Base-by-base conservation (phyloP, 2,888 invertebrate genomes). In the Macrophya annulata region DNA sequence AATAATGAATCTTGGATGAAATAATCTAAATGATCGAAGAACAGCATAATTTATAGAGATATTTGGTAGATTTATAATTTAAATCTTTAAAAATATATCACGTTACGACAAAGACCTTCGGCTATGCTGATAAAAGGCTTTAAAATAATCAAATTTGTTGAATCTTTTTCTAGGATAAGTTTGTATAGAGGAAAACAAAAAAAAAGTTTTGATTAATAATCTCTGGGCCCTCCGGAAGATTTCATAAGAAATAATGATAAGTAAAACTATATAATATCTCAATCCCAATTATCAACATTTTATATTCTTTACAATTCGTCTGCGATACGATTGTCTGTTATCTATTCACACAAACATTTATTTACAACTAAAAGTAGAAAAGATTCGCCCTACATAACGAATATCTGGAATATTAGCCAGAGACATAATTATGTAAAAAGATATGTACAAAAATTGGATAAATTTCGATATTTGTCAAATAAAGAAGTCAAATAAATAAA, bases 271-370 rank as follows among this genome's bases (percentile, higher is more conserved):
- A 21, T 43, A 21, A 45, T 12, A 74, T 43, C 43, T 45, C 17
- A 4, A 12, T 45, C 21, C n/a, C n/a, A 74, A 74, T 25, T 74
- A 74, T 48, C 21, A 25, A 31, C 74, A 74, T 21, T n/a, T 40
- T 21, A 72, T n/a, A 40, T 43, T 40, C 71, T 71, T 25, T 9
- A 62, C 9, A 62, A 25, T 68, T 68, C 12, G 31, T 68, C 68
- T 68, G 31, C 68, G 17, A 68, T 17, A 6, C n/a, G n/a, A 51
- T 68, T 25, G 68, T 68, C 68, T 37, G 68, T 68, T 68, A 68
- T 68, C 68, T 37, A 17, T 68, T 37, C 37, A 68, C 31, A 15
- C 55, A 55, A 37, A 68, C 68, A 68, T 68, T 37, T 37, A 17
- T 37, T 8, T 5, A 25, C 4, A 25, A 21, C 25, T 15, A 4